Evolutionary conservation across 2,888 invertebrate species (phyloP).

Genomic region (Campaea margaritaria): DNA sequence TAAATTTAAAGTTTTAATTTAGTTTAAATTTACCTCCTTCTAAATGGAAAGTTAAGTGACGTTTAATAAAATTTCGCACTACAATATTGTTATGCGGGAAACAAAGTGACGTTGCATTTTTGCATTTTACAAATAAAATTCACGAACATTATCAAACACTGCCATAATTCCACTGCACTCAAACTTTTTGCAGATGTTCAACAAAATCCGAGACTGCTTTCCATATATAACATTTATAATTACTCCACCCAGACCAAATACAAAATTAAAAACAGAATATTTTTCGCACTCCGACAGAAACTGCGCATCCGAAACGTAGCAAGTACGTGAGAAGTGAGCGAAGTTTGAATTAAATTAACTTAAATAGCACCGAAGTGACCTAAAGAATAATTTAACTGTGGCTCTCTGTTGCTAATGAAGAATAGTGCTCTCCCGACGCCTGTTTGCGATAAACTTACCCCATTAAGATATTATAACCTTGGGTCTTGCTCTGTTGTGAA

Average conservation of each 20-base stretch:
- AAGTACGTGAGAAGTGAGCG: slow-evolving; percentile 69
- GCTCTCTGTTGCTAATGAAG: slow-evolving; percentile 77
- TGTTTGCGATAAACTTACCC: slow-evolving; percentile 76
- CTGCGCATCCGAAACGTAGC: slow-evolving; percentile 51
- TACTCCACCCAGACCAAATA: slow-evolving; percentile 37
- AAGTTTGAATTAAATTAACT: slow-evolving; percentile 81
- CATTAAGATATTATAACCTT: slow-evolving; percentile 81
- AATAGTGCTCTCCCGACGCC: slow-evolving; percentile 76
- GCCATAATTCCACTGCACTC: background rate
- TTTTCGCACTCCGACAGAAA: slow-evolving; percentile 37
- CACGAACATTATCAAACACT: background rate
- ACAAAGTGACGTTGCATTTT: too few species aligned
- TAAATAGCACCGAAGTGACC: slow-evolving; percentile 82
- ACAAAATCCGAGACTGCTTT: background rate
- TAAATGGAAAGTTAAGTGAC: too few species aligned
- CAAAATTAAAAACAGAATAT: slow-evolving; percentile 38
- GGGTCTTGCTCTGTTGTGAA: slow-evolving; percentile 55
- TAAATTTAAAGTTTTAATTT: too few species aligned
- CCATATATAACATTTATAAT: slow-evolving; percentile 24
- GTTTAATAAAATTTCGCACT: too few species aligned
- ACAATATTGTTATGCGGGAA: too few species aligned
- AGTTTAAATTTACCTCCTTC: too few species aligned
- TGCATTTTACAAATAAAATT: too few species aligned
- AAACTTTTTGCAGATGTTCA: background rate
- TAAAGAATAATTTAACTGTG: slow-evolving; percentile 79